These are phyloP conservation scores for Drosophila arizonae DNA, from an alignment of 1,140 invertebrate genomes.

Conservation along the genomic window DNA sequence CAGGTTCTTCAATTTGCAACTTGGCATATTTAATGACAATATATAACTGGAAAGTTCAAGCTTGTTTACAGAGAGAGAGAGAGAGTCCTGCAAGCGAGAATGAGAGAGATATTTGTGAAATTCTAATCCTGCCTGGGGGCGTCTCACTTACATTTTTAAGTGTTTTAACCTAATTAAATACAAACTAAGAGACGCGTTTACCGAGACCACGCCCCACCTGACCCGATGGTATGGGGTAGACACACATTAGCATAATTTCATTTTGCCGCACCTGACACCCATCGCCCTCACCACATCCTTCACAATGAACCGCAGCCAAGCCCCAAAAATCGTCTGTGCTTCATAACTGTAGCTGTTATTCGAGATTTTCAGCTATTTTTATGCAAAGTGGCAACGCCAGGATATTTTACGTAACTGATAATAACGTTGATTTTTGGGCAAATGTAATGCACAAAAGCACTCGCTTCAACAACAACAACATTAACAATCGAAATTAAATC, in stretches of 20 bases:
- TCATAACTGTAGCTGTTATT: slow-evolving; percentile 25
- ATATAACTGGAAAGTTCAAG: not conserved
- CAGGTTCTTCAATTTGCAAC: slow-evolving; percentile 27
- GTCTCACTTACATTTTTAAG: slow-evolving; percentile 1
- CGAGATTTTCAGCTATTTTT: slow-evolving; percentile 1
- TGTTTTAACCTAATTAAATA: slow-evolving; percentile 40
- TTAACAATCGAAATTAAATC: slow-evolving; percentile 1
- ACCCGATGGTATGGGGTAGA: slow-evolving; percentile 19
- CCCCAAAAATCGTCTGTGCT: slow-evolving; percentile 15
- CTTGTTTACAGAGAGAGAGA: too few species aligned
- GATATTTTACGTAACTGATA: slow-evolving; percentile 16
- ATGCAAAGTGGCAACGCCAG: slow-evolving; percentile 6
- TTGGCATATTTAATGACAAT: not conserved
- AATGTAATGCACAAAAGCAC: slow-evolving; percentile 22
- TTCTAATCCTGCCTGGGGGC: not conserved
- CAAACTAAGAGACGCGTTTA: slow-evolving; percentile 3
- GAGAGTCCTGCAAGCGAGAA: too few species aligned
- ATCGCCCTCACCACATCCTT: not conserved
- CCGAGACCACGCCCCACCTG: slow-evolving; percentile 15
- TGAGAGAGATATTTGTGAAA: too few species aligned
- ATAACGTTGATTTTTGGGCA: slow-evolving; percentile 5
- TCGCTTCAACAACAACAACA: slow-evolving; percentile 18
- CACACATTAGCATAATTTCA: slow-evolving; percentile 64
- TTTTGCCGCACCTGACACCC: slow-evolving; percentile 30
- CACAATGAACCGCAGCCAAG: slow-evolving; percentile 12